phyloP scores from a whole-genome alignment of 2,113 vertebrate species.

The Oreotrochilus melanogaster region DNA sequence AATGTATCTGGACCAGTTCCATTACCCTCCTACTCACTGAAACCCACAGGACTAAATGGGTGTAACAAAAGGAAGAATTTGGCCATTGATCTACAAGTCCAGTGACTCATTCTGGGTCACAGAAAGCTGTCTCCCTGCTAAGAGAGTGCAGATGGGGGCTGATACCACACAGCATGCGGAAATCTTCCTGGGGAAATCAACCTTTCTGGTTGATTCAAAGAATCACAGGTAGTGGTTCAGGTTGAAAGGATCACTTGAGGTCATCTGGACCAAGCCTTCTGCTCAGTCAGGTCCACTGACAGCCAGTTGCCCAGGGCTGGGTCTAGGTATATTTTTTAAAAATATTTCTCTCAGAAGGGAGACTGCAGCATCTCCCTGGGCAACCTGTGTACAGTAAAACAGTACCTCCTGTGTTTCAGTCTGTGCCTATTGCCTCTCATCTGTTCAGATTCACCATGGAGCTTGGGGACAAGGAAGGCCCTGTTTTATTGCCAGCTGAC shows the following conservation, averaged over 20 bases:
- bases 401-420: neutral
- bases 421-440: neutral
- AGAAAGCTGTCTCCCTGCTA: neutral
- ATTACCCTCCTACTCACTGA: conserved; percentile 5
- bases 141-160: neutral
- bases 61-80: conserved; percentile 55
- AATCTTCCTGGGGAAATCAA: neutral
- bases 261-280: neutral
- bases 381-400: neutral
- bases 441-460: neutral
- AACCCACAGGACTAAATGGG: conserved; percentile 2
- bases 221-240: neutral
- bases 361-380: neutral
- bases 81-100: conserved; percentile 1
- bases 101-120: conserved; percentile 7
- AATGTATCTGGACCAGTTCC: neutral
- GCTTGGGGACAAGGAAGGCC: neutral
- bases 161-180: neutral
- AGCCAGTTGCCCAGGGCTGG: neutral
- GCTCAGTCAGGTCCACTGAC: neutral
- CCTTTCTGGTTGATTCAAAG: neutral
- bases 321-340: neutral
- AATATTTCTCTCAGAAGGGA: neutral
- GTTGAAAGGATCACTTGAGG: neutral
- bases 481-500: neutral